Evolutionary conservation across 2,888 invertebrate genomes (phyloP).

Genomic region (Euphydryas editha): DNA sequence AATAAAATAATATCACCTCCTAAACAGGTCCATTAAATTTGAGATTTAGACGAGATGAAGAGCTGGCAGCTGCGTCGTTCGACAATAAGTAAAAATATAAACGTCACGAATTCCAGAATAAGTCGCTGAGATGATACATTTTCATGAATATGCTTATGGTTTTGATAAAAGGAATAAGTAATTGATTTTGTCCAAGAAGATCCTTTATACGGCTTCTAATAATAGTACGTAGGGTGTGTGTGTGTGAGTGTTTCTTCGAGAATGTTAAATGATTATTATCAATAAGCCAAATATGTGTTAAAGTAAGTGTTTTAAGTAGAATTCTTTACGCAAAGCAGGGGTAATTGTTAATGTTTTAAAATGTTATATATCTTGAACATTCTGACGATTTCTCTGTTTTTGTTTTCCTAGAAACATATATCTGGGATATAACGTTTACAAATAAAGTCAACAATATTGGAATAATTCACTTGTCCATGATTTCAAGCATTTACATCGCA

Average conservation of each 20-base stretch:
- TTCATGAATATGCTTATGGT: slow-evolving; percentile 1
- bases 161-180: neutral
- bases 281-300: too few species aligned
- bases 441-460: too few species aligned
- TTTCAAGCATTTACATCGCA: too few species aligned
- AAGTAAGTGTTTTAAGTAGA: too few species aligned
- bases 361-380: too few species aligned
- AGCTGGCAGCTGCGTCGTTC: slow-evolving; percentile 30
- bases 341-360: too few species aligned
- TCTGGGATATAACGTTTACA: too few species aligned
- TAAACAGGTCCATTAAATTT: slow-evolving; percentile 37
- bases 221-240: neutral
- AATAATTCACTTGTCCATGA: too few species aligned
- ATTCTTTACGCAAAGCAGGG: too few species aligned
- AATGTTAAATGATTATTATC: neutral
- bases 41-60: slow-evolving; percentile 35
- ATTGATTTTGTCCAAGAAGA: neutral
- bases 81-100: slow-evolving; percentile 30
- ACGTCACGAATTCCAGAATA: slow-evolving; percentile 25
- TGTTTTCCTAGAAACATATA: too few species aligned
- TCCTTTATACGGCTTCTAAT: neutral
- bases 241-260: neutral
- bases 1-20: slow-evolving; percentile 35
- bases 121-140: slow-evolving; percentile 20
- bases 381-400: too few species aligned